Evolutionary conservation across 2,797 vertebrate species (phyloP).

Genomic region (Neostethus bicornis): DNA sequence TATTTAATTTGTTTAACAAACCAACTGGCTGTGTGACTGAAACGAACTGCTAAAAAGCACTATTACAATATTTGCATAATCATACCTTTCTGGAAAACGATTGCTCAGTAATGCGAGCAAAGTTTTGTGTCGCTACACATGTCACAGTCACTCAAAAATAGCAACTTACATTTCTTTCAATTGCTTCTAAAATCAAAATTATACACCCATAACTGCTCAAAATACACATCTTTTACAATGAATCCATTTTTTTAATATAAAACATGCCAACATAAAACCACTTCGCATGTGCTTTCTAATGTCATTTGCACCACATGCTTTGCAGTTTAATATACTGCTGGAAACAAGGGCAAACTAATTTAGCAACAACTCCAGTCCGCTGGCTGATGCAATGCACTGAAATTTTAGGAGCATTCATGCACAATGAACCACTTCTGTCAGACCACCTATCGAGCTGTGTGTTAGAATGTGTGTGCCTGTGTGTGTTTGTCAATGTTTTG

Average conservation of each 20-base stretch:
- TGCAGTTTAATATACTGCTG: constrained; percentile 60
- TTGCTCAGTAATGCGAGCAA: constrained; percentile 10
- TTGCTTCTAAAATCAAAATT: too few species aligned
- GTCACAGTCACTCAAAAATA: neutral
- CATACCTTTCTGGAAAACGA: constrained; percentile 26
- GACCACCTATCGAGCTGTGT: constrained; percentile 69
- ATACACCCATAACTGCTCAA: too few species aligned
- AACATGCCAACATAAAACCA: neutral
- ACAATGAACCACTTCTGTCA: constrained; percentile 76
- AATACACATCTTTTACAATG: too few species aligned
- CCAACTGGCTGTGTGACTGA: constrained; percentile 41
- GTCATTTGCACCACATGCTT: constrained; percentile 49
- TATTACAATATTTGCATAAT: constrained; percentile 56
- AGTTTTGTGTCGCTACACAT: neutral
- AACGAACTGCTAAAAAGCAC: constrained; percentile 44
- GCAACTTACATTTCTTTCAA: too few species aligned
- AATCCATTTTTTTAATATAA: too few species aligned
- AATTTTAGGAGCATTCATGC: constrained; percentile 75
- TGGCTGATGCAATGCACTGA: constrained; percentile 80
- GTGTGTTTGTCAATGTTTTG: constrained; percentile 40
- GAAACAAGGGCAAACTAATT: constrained; percentile 74
- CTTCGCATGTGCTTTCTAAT: constrained; percentile 21
- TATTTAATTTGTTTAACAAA: constrained; percentile 67
- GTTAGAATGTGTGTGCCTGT: constrained; percentile 21
- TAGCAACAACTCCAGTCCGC: constrained; percentile 67